Base-by-base conservation (phyloP, 1,140 invertebrate species). In the Lepeophtheirus salmonis region DNA sequence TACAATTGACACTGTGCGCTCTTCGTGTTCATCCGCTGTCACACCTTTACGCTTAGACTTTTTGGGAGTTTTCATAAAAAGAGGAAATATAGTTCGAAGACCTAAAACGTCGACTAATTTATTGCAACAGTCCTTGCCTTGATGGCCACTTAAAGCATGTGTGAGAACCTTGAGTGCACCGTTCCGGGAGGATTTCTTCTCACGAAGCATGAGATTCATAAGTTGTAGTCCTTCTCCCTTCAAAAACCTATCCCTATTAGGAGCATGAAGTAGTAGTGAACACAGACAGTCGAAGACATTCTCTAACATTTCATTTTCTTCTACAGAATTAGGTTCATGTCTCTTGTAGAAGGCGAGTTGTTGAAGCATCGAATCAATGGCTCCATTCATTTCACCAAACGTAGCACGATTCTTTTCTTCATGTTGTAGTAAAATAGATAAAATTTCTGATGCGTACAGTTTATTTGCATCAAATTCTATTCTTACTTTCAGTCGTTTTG, bases 61-160 rank as follows among this genome's bases (percentile, higher is more conserved):
- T 60, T 84, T 88, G 2, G 92, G 92, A 0, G 94, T 97, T 75
- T 96, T 94, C 94, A 98, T 97, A 68, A 98, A 98, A 0, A 99
- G 73, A 1, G 95, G 94, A 73, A 99, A 98, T 56, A 98, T 84
- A 1, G 89, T 95, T 24, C 92, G 75, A 6, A 99, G 76, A 0
- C 95, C 96, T 1, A 98, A 77, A 66, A 98, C 97, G 69, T 99
- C 96, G 0, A 99, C 87, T 74, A 98, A 96, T 72, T 98, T 97
- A 68, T 91, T 91, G 69, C 92, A 96, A 69, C 96, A 95, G 64
- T 97, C 89, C 67, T 79, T 81, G 3, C 90, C 92, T 70, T 97
- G 89, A 1, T 80, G 76, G 2, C 90, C 90, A 48, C 84, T 86
- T 77, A 97, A 86, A 14, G 92, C 89, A 74, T 97, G 89, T 74